phyloP scores from a whole-genome alignment of 2,888 invertebrate species.

The Thereva unica region DNA sequence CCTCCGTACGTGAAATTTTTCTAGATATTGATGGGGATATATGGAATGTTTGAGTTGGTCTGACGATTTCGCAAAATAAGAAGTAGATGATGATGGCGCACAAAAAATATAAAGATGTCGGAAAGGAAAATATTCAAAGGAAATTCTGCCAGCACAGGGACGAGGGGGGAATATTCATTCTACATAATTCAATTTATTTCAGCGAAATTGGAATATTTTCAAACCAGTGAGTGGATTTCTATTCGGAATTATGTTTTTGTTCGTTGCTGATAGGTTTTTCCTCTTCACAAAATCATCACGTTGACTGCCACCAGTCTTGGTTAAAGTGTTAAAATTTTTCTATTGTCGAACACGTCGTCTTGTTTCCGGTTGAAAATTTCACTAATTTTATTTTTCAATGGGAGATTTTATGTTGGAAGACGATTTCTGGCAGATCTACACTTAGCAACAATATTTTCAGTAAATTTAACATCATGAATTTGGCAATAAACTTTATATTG shows the following conservation, averaged over 20 bases:
- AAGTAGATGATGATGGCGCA: too few relatives aligned
- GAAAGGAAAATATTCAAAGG: not conserved
- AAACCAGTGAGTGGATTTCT: not conserved
- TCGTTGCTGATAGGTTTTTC: too few relatives aligned
- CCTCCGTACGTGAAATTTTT: conserved; percentile 26
- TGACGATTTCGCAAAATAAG: conserved; percentile 13
- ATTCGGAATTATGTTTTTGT: too few relatives aligned
- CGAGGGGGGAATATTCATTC: conserved; percentile 18
- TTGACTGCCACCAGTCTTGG: too few relatives aligned
- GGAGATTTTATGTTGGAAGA: not conserved
- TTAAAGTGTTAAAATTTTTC: not conserved
- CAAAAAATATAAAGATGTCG: conserved; percentile 1
- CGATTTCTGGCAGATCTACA: not conserved
- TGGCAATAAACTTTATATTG: too few relatives aligned
- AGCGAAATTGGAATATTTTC: conserved; percentile 9
- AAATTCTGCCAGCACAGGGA: too few relatives aligned
- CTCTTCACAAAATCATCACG: too few relatives aligned
- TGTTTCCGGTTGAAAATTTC: conserved; percentile 29
- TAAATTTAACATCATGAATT: too few relatives aligned
- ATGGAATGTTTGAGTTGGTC: conserved; percentile 15
- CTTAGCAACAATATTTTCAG: too few relatives aligned
- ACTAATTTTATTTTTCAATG: conserved; percentile 18
- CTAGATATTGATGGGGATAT: conserved; percentile 9
- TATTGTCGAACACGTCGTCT: conserved; percentile 31
- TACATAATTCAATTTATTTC: conserved; percentile 24